A percentile compares a stretch with the other conserved stretches of the same genome.
These are phyloP conservation scores for Eilema griseolum DNA, from an alignment of 2,888 invertebrate species.

Conservation along the genomic window DNA sequence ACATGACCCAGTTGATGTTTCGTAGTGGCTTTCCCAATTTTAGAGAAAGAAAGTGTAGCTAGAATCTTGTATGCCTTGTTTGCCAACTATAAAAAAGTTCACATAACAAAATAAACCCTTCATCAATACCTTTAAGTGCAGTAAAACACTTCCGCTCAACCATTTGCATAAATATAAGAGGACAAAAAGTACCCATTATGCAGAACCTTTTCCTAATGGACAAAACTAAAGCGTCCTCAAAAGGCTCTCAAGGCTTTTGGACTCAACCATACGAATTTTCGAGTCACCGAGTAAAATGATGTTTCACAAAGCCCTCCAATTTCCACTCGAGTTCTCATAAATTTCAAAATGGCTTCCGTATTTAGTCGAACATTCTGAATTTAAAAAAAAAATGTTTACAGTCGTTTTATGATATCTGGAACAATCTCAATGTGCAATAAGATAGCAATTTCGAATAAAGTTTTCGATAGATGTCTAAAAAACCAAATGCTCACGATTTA, in stretches of 20 bases:
- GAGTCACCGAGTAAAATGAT: slow-evolving; percentile 2
- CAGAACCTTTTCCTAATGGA: slow-evolving; percentile 9
- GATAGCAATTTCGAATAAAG: no score
- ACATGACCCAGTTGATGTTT: no score
- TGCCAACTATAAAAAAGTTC: neutral
- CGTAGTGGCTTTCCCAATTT: no score
- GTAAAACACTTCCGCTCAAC: neutral
- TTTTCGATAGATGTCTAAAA: no score
- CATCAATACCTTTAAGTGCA: neutral
- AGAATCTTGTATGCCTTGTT: neutral
- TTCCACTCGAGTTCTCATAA: slow-evolving; percentile 1
- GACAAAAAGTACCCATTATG: neutral
- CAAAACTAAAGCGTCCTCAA: neutral
- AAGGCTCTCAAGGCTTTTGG: neutral
- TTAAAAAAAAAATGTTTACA: neutral
- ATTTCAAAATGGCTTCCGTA: slow-evolving; percentile 7
- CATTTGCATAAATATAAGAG: neutral
- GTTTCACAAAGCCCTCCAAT: neutral
- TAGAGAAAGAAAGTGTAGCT: no score
- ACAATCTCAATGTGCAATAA: neutral
- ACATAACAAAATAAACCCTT: neutral
- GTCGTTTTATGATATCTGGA: neutral
- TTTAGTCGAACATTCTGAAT: neutral
- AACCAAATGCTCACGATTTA: no score
- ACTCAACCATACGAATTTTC: slow-evolving; percentile 9